These are phyloP conservation scores for Melanostoma mellinum DNA, from an alignment of 2,888 invertebrate species.

Conservation along the genomic window DNA sequence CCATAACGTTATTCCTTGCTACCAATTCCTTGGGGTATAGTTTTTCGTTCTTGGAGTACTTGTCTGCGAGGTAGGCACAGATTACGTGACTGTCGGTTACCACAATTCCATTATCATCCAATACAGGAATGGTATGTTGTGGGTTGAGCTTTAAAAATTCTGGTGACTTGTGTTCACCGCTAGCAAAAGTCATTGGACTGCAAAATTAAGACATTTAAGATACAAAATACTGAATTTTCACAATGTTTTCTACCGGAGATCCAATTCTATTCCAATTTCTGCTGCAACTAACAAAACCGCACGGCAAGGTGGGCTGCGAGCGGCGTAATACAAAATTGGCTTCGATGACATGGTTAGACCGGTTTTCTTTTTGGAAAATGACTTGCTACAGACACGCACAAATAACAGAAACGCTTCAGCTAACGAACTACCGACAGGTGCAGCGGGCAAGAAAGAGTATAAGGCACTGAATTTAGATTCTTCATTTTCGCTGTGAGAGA, in stretches of 20 bases:
- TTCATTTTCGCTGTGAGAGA: too few species aligned
- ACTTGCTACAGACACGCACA: too few species aligned
- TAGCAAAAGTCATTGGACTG: slow-evolving; percentile 78
- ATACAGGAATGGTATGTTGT: slow-evolving; percentile 82
- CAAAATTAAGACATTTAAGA: slow-evolving; percentile 34
- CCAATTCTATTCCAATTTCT: slow-evolving; percentile 85
- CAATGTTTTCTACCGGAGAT: slow-evolving; percentile 79
- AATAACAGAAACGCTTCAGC: too few species aligned
- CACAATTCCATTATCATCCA: slow-evolving; percentile 79
- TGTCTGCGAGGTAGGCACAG: slow-evolving; percentile 83
- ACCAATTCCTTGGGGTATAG: slow-evolving; percentile 84
- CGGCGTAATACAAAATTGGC: slow-evolving; percentile 84
- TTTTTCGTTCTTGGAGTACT: slow-evolving; percentile 83
- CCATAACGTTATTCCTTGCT: slow-evolving; percentile 82
- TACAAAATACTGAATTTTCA: neutral
- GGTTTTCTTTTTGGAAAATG: slow-evolving; percentile 8
- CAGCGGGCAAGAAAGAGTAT: too few species aligned
- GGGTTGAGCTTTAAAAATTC: slow-evolving; percentile 84
- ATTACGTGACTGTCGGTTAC: slow-evolving; percentile 83
- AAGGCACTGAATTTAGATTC: too few species aligned
- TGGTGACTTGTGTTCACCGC: slow-evolving; percentile 77
- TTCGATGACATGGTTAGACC: slow-evolving; percentile 75
- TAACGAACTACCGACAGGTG: too few species aligned
- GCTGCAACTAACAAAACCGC: slow-evolving; percentile 86
- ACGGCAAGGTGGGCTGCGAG: slow-evolving; percentile 86